Base-by-base conservation (phyloP, 1,140 invertebrate genomes). In the Neuroterus valhalla region DNA sequence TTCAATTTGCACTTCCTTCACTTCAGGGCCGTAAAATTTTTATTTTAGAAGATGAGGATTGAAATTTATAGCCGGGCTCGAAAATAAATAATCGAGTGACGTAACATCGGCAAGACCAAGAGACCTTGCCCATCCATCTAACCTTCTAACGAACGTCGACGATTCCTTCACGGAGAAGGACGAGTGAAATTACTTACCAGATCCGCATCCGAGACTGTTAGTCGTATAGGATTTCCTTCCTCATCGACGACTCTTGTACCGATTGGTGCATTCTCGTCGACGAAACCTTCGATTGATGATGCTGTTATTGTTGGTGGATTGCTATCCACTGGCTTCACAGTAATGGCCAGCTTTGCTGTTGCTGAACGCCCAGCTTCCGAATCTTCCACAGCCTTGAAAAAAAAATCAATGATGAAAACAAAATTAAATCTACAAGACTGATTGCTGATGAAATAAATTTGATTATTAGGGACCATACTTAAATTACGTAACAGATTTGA, bases 191-290 rank as follows among this genome's bases (percentile, higher is more conserved):
- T 10, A 90, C 90, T 92, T 81, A 96, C 95, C 91, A 97, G 91
- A 91, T 97, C 96, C 14, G 94, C 93, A 87, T 97, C 96, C 10
- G 93, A 93, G 14, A 97, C 95, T 6, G 91, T 92, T 43, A 97
- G 91, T 11, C 91, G 88, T 50, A 97, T 93, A 0, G 95, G 94
- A 21, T 91, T 90, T 26, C 92, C 93, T 44, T 91, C 89, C 1
- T 85, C 85, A 78, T 96, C 94, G 45, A 96, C 84, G 8, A 98
- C 95, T 84, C 93, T 93, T 2, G 96, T 96, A 17, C 96, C 96
- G 52, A 96, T 92, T 0, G 96, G 93, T 0, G 96, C 94, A 83
- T 97, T 97, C 87, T 98, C 96, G 81, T 96, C 93, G 0, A 97
- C 96, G 80, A 92, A 94, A 1, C 96, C 96, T 81, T 96, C 94